Base-by-base conservation (phyloP, 2,797 vertebrate genomes). In the Chelidonichthys spinosus region DNA sequence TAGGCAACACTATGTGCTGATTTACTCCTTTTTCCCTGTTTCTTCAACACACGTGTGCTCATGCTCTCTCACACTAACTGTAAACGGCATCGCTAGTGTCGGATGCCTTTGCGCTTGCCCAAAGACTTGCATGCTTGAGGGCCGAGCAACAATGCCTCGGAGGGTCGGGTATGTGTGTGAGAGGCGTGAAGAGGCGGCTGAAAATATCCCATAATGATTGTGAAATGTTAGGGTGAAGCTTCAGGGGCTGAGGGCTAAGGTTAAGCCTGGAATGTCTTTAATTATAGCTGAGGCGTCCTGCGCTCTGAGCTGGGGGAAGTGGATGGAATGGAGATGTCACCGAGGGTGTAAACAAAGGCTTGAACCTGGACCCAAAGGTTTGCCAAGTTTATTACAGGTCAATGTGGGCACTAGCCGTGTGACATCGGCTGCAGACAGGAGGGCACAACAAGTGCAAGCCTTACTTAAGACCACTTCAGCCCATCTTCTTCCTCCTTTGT, bases 201-300 rank as follows among this genome's bases (percentile, higher is more conserved):
- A 86, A 93, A 91, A 91, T 86, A 90, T 87, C 84, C 85, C 74
- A 70, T 82, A 88, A 90, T 85, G 81, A 81, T 76, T 86, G 78
- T 72, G 80, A 90, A 92, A 90, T 86, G 87, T 81, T 77, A 72
- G 89, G 87, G 90, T 88, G 79, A 89, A 82, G 87, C 78, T 80
- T 82, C 10, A 71, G 86, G 85, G 87, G 82, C 82, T 52, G 72
- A 76, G 83, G 81, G 76, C 86, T 84, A 92, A 93, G 92, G 91
- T 93, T 90, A 90, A 86, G 85, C 49, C 85, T 90, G 92, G 93
- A 94, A 94, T 94, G 92, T 62, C 82, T 89, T 91, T 94, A 93
- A 94, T 95, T 93, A 92, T 67, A 91, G 92, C 85, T 83, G 56
- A 54, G 77, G 77, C 60, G 17, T 89, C 82, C 76, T 82, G 32